A percentile compares a stretch with the other conserved stretches of the same genome.
These are phyloP conservation scores for Phenganax subtilis DNA, from an alignment of 92 coral and sea anemone genomes.

Conservation along the genomic window DNA sequence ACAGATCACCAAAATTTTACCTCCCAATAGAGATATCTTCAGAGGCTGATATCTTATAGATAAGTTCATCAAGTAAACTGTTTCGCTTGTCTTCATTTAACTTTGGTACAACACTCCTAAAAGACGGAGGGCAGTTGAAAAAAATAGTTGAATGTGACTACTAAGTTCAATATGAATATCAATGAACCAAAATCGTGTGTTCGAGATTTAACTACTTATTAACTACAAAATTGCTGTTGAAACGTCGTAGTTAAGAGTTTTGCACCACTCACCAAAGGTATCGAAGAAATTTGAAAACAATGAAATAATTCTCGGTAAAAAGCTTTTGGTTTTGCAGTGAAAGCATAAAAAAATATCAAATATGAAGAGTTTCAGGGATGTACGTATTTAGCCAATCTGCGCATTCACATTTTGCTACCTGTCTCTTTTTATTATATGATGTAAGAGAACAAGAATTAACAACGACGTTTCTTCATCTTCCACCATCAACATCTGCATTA, in stretches of 20 bases:
- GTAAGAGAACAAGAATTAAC: slow-evolving; percentile 61
- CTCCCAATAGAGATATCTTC: slow-evolving; percentile 83
- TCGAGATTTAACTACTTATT: no score
- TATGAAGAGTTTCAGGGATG: not conserved
- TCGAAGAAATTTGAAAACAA: not conserved
- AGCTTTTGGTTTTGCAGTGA: no score
- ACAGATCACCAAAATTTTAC: slow-evolving; percentile 30
- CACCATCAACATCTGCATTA: slow-evolving; percentile 85
- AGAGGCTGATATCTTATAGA: slow-evolving; percentile 89
- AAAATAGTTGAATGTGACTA: not conserved
- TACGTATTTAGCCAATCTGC: not conserved
- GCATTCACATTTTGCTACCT: slow-evolving; percentile 49
- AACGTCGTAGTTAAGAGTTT: not conserved
- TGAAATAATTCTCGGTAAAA: no score
- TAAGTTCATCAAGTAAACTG: slow-evolving; percentile 78
- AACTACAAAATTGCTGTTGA: no score
- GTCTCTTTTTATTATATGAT: slow-evolving; percentile 63
- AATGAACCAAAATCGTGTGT: not conserved
- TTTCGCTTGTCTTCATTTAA: slow-evolving; percentile 52
- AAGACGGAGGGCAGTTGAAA: not conserved
- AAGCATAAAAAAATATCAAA: no score
- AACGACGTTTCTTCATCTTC: slow-evolving; percentile 82
- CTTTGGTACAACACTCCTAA: slow-evolving; percentile 57
- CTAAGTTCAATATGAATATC: not conserved
- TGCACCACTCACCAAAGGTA: no score